These are phyloP conservation scores for Syngnathus typhle DNA, from an alignment of 2,113 vertebrate species.

Conservation along the genomic window DNA sequence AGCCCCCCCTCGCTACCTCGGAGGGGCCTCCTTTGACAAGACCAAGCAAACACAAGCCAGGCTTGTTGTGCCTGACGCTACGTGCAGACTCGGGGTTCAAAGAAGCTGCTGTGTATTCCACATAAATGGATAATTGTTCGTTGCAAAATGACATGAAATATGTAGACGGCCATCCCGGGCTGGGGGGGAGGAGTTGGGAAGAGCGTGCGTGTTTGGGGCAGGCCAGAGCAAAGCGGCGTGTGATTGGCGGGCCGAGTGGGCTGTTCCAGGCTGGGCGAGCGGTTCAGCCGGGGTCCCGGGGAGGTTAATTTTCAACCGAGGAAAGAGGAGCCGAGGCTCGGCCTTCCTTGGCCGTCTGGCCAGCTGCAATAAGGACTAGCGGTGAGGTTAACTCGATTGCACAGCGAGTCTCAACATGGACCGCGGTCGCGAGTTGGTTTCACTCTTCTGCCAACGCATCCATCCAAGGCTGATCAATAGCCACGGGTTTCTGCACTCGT, in stretches of 20 bases:
- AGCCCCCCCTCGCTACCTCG: slow-evolving; percentile 25
- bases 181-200: slow-evolving; percentile 3
- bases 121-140: slow-evolving; percentile 43
- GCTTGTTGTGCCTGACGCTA: slow-evolving; percentile 35
- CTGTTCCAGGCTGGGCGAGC: slow-evolving; percentile 35
- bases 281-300: slow-evolving; percentile 37
- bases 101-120: slow-evolving; percentile 30
- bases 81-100: slow-evolving; percentile 17
- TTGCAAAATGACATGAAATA: slow-evolving; percentile 31
- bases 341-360: slow-evolving; percentile 14
- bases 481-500: slow-evolving; percentile 38
- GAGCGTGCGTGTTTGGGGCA: background rate
- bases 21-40: slow-evolving; percentile 52
- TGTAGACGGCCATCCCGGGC: slow-evolving; percentile 27
- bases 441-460: slow-evolving; percentile 31
- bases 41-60: slow-evolving; percentile 43
- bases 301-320: slow-evolving; percentile 49
- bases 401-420: slow-evolving; percentile 36
- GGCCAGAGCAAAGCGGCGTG: slow-evolving; percentile 13
- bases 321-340: slow-evolving; percentile 27
- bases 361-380: slow-evolving; percentile 19
- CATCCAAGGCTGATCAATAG: slow-evolving; percentile 54
- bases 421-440: slow-evolving; percentile 26
- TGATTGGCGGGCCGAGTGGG: slow-evolving; percentile 53
- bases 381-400: slow-evolving; percentile 29